These are phyloP conservation scores for Erethizon dorsatum DNA, from an alignment of 2,797 vertebrate genomes.

Conservation along the genomic window DNA sequence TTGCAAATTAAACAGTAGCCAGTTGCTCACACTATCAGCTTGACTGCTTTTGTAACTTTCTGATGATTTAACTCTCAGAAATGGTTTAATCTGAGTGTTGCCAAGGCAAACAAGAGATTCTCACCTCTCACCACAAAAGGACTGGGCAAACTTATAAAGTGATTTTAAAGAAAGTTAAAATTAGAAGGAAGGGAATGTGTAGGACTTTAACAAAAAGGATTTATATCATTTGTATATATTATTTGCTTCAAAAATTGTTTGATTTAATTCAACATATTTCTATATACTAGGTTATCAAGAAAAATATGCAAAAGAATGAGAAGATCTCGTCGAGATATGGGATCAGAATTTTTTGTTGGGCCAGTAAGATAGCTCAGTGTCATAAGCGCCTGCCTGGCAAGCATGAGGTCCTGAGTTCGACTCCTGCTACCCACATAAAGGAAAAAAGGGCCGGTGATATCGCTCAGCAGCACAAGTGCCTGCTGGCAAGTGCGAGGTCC, in stretches of 20 bases:
- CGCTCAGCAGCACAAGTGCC: no score
- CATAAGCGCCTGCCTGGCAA: no score
- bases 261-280: background rate
- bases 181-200: background rate
- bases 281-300: background rate
- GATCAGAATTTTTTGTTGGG: background rate
- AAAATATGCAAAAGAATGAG: background rate
- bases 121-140: background rate
- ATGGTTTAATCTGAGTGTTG: conserved; percentile 66
- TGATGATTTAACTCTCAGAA: conserved; percentile 75
- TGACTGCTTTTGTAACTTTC: conserved; percentile 79
- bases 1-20: conserved; percentile 85
- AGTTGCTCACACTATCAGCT: conserved; percentile 76
- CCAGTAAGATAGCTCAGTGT: no score
- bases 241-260: conserved; percentile 50
- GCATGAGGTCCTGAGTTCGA: no score
- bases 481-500: no score
- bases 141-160: background rate
- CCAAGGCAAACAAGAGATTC: background rate
- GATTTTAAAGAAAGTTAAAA: conserved; percentile 39
- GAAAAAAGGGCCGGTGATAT: no score
- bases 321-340: background rate
- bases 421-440: no score
- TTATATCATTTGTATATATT: background rate
- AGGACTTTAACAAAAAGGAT: background rate